Evolutionary conservation across 2,113 vertebrate genomes (phyloP), one percentile per base, ranked within the genome.

Genomic region (Triplophysa tibetana): DNA sequence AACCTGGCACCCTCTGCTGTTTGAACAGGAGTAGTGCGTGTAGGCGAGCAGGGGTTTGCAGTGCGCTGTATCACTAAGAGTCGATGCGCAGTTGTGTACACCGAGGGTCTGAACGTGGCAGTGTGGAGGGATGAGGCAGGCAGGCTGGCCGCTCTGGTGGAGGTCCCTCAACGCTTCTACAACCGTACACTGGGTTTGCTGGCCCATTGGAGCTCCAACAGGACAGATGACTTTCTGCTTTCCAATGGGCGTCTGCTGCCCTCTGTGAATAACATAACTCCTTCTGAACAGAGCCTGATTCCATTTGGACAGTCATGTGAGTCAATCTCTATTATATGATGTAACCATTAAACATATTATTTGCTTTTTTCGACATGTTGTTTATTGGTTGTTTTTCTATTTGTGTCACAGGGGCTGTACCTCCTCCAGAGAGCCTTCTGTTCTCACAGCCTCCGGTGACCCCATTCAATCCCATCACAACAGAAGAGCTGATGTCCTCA

Each of bases 281-380:
- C 89, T 1, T 21, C 88, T 4, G 91, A 94, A 79, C 87, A 90
- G 78, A 83, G 43, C 45, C 84, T 94, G 70, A 85, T 89, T 45
- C 0, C n/a, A 9, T 94, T 94, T n/a, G 91, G 93, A 74, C 54
- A 92, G 69, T 93, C 94, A 83, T 95, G 94, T 94, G 86, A 88
- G 94, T 92, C 13, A 52, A 14, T 12, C 43, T 45, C 43, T 12
- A 11, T 45, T 45, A 1, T 45, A 12, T 45, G 43, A 12, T 45
- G 10, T 12, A 45, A 9, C 43, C 43, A 38, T 48, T 48, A 3
- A 14, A 48, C 45, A 48, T 48, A 48, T 12, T 11, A 14, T 48
- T 48, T 48, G 13, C 10, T 48, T 48, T 48, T 14, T 14, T 0
- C 10, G 2, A 10, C 45, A 48, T 10, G 45, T 13, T 50, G 4